These are phyloP conservation scores for Bicyclus anynana DNA, from an alignment of 1,140 invertebrate species.

Conservation along the genomic window DNA sequence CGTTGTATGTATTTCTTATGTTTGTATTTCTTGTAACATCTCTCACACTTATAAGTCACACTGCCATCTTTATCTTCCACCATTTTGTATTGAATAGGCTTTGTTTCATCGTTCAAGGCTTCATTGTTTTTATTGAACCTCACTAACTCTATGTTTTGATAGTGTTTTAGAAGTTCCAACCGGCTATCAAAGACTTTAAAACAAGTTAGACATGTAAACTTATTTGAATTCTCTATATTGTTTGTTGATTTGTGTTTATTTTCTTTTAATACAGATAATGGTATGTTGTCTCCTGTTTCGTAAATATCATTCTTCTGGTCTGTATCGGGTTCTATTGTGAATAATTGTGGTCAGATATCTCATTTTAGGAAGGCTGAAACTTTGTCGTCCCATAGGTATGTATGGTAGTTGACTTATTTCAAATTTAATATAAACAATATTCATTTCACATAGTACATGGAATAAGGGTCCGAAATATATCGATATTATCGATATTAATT, in stretches of 20 bases:
- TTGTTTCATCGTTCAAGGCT: slow-evolving; percentile 22
- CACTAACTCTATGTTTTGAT: slow-evolving; percentile 26
- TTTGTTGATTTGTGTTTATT: slow-evolving; percentile 8
- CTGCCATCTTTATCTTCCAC: slow-evolving; percentile 12
- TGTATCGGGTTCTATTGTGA: too few species aligned
- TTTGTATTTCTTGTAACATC: slow-evolving; percentile 36
- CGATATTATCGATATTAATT: too few species aligned
- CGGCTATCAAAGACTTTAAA: slow-evolving; percentile 30
- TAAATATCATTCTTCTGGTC: too few species aligned
- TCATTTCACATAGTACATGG: too few species aligned
- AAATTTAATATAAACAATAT: too few species aligned
- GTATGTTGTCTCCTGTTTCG: background rate
- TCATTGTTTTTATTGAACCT: slow-evolving; percentile 17
- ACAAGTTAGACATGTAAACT: slow-evolving; percentile 46
- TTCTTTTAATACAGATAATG: slow-evolving; percentile 3
- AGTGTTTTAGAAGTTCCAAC: slow-evolving; percentile 39
- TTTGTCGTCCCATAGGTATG: too few species aligned
- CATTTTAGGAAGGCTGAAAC: too few species aligned
- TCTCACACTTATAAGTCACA: slow-evolving; percentile 36
- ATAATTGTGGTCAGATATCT: too few species aligned
- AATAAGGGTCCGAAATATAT: too few species aligned
- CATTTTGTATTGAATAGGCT: slow-evolving; percentile 17
- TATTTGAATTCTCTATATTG: slow-evolving; percentile 6
- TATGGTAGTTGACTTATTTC: too few species aligned
- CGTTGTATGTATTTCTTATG: slow-evolving; percentile 32